phyloP scores from a whole-genome alignment of 2,797 vertebrate genomes.

The Tarsius wallacei region DNA sequence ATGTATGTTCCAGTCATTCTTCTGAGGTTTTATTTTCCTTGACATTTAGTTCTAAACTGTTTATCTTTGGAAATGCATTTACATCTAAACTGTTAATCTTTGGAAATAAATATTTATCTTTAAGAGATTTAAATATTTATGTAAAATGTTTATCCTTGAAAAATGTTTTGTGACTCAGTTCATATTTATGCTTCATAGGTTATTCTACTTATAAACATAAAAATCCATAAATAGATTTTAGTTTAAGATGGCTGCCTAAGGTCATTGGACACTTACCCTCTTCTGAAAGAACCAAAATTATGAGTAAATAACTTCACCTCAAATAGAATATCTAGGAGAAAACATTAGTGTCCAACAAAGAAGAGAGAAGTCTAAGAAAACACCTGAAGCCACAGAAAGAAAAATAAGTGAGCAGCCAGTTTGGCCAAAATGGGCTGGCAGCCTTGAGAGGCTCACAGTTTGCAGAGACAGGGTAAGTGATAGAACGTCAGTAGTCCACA shows the following conservation, averaged over 20 bases:
- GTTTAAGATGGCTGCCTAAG: not conserved
- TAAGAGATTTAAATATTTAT: not conserved
- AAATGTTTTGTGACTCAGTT: not conserved
- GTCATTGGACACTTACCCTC: not conserved
- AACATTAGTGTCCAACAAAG: not conserved
- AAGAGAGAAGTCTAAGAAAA: not conserved
- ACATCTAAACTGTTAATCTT: not conserved
- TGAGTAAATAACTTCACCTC: not conserved
- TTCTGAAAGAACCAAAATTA: not conserved
- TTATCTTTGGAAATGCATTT: conserved; percentile 2
- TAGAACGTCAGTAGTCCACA: not conserved
- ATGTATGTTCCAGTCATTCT: not conserved
- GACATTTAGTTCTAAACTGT: not conserved
- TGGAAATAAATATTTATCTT: not conserved
- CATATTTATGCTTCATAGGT: not conserved
- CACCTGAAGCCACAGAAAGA: not conserved
- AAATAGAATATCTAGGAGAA: not conserved
- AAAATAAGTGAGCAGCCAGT: not conserved
- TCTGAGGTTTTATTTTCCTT: not conserved
- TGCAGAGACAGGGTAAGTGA: not conserved
- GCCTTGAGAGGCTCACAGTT: not conserved
- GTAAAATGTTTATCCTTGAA: not conserved
- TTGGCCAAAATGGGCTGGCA: not conserved
- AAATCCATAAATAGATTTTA: not conserved
- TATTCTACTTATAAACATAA: not conserved